These are phyloP conservation scores for Anorthoa munda DNA, from an alignment of 2,888 invertebrate genomes.

Conservation along the genomic window DNA sequence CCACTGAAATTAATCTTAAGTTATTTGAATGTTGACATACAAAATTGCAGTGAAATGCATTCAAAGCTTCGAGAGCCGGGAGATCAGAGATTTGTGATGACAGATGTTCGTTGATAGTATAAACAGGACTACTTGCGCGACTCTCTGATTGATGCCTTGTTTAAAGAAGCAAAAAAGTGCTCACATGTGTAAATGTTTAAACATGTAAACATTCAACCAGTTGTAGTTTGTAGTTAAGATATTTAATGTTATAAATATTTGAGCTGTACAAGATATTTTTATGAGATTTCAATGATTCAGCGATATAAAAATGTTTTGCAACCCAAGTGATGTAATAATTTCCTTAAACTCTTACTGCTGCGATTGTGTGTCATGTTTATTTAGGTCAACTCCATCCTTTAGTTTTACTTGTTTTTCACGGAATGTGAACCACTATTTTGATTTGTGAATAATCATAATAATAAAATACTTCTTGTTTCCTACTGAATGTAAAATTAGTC, in stretches of 20 bases:
- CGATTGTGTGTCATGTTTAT: constrained; percentile 64
- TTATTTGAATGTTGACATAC: constrained; percentile 49
- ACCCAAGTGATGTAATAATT: constrained; percentile 33
- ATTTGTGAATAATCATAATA: constrained; percentile 18
- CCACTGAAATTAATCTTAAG: constrained; percentile 43
- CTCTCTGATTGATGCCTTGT: constrained; percentile 71
- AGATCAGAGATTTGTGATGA: constrained; percentile 71
- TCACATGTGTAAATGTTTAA: constrained; percentile 48
- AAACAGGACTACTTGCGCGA: constrained; percentile 67
- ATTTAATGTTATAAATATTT: constrained; percentile 42
- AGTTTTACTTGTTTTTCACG: constrained; percentile 64
- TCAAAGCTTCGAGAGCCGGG: constrained; percentile 55
- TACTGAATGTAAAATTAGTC: not conserved
- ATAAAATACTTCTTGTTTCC: constrained; percentile 23
- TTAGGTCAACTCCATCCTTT: constrained; percentile 68
- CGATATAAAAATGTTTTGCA: constrained; percentile 28
- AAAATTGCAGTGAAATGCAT: constrained; percentile 59
- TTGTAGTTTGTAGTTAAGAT: constrained; percentile 41
- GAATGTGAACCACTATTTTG: constrained; percentile 45
- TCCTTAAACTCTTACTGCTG: constrained; percentile 38
- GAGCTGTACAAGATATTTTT: constrained; percentile 45
- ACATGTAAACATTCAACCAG: constrained; percentile 31
- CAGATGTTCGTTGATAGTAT: constrained; percentile 68
- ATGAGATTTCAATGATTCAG: constrained; percentile 36
- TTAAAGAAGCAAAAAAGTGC: constrained; percentile 63